Conservation (phyloP, 2,113 vertebrate species). For the Argyrosomus japonicus region DNA sequence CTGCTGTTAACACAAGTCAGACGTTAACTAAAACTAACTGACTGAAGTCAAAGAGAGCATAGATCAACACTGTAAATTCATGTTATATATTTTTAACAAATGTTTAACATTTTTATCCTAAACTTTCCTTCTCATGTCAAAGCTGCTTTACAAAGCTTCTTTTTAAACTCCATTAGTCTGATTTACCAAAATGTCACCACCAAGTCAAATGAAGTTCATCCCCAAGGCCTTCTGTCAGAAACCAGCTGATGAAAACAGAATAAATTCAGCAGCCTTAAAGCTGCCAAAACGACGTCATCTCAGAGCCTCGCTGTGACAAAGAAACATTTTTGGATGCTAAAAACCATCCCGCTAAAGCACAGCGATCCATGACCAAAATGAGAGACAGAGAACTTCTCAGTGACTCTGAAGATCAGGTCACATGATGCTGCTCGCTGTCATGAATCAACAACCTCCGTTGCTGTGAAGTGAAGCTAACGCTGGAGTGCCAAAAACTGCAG, state of each 20-base stretch:
- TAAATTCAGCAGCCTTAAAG: not conserved
- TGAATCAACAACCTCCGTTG: no score
- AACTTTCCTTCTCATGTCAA: not conserved
- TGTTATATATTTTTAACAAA: not conserved
- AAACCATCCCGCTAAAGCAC: no score
- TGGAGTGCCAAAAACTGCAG: no score
- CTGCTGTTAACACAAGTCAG: no score
- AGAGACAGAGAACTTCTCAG: no score
- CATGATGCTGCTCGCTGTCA: not conserved
- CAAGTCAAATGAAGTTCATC: not conserved
- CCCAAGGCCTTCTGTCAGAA: not conserved
- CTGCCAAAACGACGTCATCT: not conserved
- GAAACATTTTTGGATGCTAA: no score
- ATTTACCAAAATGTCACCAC: not conserved
- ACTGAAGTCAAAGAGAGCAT: no score
- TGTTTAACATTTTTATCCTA: not conserved
- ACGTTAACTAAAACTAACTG: no score
- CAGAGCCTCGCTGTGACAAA: not conserved
- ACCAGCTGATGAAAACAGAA: not conserved
- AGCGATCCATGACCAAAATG: no score
- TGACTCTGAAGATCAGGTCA: not conserved
- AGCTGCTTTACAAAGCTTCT: not conserved
- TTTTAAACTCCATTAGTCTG: not conserved
- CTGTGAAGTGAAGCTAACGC: no score
- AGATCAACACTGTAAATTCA: no score